Evolutionary conservation across 2,113 vertebrate species (phyloP).

Genomic region (Podocnemis expansa): DNA sequence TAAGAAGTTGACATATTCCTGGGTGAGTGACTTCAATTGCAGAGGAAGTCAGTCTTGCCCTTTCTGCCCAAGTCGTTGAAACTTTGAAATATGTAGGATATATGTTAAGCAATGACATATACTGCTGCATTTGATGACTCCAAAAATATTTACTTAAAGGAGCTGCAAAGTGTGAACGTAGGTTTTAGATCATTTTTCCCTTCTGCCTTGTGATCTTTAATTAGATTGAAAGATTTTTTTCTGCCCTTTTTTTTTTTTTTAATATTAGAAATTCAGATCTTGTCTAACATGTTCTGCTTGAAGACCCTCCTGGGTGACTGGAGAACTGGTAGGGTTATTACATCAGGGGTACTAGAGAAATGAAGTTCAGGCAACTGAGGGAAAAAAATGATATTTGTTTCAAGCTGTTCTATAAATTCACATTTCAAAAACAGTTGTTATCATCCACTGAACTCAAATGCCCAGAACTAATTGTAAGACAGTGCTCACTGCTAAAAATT

Average conservation of each 20-base stretch:
- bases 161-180: not conserved
- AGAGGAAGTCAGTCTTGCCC: constrained; percentile 35
- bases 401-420: not conserved
- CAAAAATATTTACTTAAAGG: constrained; percentile 47
- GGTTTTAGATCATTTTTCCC: not conserved
- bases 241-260: not conserved
- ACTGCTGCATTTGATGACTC: constrained; percentile 44
- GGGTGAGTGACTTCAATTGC: constrained; percentile 35
- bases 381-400: not conserved
- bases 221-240: not conserved
- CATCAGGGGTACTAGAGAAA: not conserved
- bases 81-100: constrained; percentile 63
- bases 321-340: not conserved
- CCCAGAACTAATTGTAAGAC: not conserved
- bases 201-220: not conserved
- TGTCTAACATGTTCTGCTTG: not conserved
- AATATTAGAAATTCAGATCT: not conserved
- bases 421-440: not conserved
- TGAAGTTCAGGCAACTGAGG: not conserved
- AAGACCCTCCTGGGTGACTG: not conserved
- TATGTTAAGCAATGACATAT: constrained; percentile 58
- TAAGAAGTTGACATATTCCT: constrained; percentile 68
- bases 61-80: constrained; percentile 49
- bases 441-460: not conserved
- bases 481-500: not conserved